These are phyloP conservation scores for Neodiprion virginianus DNA, from an alignment of 1,140 invertebrate genomes.

Conservation along the genomic window DNA sequence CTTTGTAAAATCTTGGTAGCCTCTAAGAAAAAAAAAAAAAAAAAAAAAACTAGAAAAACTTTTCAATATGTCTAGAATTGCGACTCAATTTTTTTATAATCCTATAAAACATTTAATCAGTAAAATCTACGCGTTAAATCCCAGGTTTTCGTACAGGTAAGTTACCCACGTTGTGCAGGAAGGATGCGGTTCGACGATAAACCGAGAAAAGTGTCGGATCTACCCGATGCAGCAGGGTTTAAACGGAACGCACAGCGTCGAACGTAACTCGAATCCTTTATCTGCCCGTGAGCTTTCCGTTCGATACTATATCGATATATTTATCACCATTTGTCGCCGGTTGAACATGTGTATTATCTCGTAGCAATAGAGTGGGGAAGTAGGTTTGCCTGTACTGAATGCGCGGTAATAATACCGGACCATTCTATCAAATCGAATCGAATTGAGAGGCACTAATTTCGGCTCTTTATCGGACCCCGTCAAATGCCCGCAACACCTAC, in stretches of 20 bases:
- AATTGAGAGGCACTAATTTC: neutral
- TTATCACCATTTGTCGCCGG: slow-evolving; percentile 2
- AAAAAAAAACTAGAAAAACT: neutral
- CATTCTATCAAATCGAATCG: slow-evolving; percentile 2
- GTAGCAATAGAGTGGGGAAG: neutral
- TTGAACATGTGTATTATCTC: neutral
- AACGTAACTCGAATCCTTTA: neutral
- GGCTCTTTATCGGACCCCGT: neutral
- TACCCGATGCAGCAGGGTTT: neutral
- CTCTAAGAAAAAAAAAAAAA: slow-evolving; percentile 18
- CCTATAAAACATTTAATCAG: no score
- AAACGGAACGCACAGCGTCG: neutral
- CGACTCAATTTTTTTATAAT: no score
- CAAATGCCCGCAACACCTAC: no score
- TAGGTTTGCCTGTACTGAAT: neutral
- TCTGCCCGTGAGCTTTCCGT: neutral
- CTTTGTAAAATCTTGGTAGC: neutral
- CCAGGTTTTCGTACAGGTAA: no score
- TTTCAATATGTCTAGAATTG: no score
- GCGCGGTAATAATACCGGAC: neutral
- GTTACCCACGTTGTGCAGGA: no score
- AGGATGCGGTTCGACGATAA: no score
- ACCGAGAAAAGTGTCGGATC: no score
- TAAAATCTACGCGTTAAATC: no score
- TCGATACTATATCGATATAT: neutral